Evolutionary conservation across 2,888 invertebrate species (phyloP).

Genomic region (Loripinus fragilis): DNA sequence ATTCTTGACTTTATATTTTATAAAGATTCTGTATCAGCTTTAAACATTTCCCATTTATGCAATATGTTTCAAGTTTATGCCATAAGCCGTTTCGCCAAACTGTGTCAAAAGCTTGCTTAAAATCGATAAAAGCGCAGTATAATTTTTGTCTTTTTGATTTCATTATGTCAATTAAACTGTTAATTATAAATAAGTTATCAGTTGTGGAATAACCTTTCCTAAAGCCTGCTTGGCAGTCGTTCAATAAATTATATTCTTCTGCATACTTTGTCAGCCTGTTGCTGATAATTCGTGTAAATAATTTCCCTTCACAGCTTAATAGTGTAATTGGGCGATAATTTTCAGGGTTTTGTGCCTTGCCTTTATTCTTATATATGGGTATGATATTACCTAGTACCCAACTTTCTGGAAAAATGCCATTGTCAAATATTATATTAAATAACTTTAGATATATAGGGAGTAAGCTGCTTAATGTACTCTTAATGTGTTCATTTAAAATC

Average conservation of each 20-base stretch:
- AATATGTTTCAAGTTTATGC: neutral
- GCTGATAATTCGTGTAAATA: slow-evolving; percentile 1
- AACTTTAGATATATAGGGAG: neutral
- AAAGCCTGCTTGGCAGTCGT: neutral
- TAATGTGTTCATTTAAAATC: slow-evolving; percentile 22
- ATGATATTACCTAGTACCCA: slow-evolving; percentile 28
- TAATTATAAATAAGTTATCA: neutral
- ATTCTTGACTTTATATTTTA: slow-evolving; percentile 3
- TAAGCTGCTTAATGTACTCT: neutral
- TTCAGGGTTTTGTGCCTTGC: slow-evolving; percentile 11
- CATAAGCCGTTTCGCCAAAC: neutral
- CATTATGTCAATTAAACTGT: neutral
- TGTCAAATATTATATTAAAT: slow-evolving; percentile 26
- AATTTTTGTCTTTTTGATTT: neutral
- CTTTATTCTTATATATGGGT: slow-evolving; percentile 39
- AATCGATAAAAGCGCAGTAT: neutral
- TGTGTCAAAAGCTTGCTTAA: slow-evolving; percentile 8
- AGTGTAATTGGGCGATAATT: slow-evolving; percentile 31
- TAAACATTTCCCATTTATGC: neutral
- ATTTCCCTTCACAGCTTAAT: slow-evolving; percentile 12
- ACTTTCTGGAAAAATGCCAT: slow-evolving; percentile 25
- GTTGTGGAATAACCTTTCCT: slow-evolving; percentile 11
- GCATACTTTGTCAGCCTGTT: neutral
- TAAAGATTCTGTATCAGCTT: neutral
- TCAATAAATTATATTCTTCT: neutral